Evolutionary conservation across 2,888 invertebrate species (phyloP).

Genomic region (Pristionchus arcanus): DNA sequence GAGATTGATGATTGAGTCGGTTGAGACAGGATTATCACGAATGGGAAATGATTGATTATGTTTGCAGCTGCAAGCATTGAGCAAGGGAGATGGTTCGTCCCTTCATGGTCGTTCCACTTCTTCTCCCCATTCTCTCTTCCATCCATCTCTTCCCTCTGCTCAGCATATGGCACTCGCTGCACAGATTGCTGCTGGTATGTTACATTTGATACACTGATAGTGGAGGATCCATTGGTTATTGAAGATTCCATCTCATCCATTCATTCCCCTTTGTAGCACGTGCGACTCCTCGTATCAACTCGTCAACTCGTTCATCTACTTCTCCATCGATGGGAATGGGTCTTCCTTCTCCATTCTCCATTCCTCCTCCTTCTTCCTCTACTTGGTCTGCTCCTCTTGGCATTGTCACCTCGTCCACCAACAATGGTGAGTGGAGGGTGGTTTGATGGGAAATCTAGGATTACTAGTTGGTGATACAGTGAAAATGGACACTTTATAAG

Average conservation of each 20-base stretch:
- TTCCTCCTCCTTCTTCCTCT: neutral
- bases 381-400: constrained; percentile 52
- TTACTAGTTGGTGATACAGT: neutral
- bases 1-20: neutral
- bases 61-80: constrained; percentile 6
- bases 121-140: constrained; percentile 6
- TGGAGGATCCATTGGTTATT: neutral
- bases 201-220: neutral
- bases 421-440: neutral
- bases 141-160: neutral
- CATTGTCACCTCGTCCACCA: constrained; percentile 23
- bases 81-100: neutral
- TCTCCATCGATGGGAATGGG: constrained; percentile 1
- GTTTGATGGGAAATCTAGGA: no score
- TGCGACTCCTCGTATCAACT: neutral
- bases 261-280: neutral
- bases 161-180: neutral
- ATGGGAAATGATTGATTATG: neutral
- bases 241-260: neutral
- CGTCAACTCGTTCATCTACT: constrained; percentile 4
- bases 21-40: neutral
- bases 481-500: neutral
- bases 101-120: neutral
- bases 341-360: neutral
- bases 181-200: neutral